Evolutionary conservation across 1,140 invertebrate species (phyloP).

Genomic region (Drosophila albomicans): DNA sequence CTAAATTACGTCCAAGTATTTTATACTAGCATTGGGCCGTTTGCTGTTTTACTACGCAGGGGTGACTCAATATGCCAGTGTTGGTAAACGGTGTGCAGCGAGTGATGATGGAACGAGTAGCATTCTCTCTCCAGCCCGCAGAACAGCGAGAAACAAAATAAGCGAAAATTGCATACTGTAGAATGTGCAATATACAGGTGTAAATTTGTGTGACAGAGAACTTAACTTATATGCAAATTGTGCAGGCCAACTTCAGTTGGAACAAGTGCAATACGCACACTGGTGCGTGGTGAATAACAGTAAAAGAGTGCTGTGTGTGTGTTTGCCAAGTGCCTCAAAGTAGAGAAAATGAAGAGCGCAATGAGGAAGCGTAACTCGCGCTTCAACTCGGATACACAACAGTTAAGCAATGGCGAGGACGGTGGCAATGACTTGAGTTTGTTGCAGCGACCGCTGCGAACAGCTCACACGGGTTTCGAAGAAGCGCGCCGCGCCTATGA

Average conservation of each 20-base stretch:
- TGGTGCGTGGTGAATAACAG: constrained; percentile 13
- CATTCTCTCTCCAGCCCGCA: background rate
- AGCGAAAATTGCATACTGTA: constrained; percentile 47
- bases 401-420: constrained; percentile 46
- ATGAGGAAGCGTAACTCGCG: constrained; percentile 76
- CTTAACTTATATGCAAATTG: constrained; percentile 20
- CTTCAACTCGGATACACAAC: constrained; percentile 70
- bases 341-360: background rate
- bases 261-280: constrained; percentile 25
- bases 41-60: too few relatives aligned
- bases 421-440: constrained; percentile 86
- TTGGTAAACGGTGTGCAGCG: background rate
- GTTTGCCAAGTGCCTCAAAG: background rate
- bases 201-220: constrained; percentile 54
- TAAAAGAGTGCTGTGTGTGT: constrained; percentile 11
- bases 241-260: background rate
- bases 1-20: too few relatives aligned
- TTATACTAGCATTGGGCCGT: too few relatives aligned
- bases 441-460: constrained; percentile 88
- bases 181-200: constrained; percentile 73
- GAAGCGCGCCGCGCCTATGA: constrained; percentile 87
- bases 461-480: constrained; percentile 87
- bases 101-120: background rate
- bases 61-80: background rate
- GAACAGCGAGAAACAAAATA: constrained; percentile 9